Conservation (phyloP, 1,140 invertebrate genomes). For the Zaprionus nigranus region DNA sequence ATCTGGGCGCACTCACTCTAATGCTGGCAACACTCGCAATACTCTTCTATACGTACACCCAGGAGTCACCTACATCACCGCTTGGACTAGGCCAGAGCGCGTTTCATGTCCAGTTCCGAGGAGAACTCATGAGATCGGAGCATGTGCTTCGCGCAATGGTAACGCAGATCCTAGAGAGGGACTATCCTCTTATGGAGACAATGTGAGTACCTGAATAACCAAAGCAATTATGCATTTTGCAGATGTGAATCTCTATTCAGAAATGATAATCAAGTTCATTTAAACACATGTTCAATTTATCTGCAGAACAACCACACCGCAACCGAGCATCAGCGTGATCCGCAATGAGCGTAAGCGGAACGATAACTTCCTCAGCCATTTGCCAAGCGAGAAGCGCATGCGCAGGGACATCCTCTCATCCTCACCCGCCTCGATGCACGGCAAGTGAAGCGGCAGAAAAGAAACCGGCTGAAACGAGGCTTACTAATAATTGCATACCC, state of each 20-base stretch:
- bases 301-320: slow-evolving; percentile 16
- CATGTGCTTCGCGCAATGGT: slow-evolving; percentile 55
- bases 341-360: slow-evolving; percentile 66
- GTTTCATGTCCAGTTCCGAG: slow-evolving; percentile 53
- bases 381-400: slow-evolving; percentile 38
- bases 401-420: slow-evolving; percentile 58
- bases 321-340: slow-evolving; percentile 2
- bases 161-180: slow-evolving; percentile 44
- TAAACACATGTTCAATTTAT: too few species aligned
- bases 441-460: slow-evolving; percentile 39
- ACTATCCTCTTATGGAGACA: slow-evolving; percentile 23
- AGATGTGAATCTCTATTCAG: too few species aligned
- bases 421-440: slow-evolving; percentile 67
- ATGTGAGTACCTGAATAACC: slow-evolving; percentile 15
- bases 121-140: slow-evolving; percentile 55
- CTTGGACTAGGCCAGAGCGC: not conserved
- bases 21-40: slow-evolving; percentile 71
- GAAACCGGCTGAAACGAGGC: not conserved
- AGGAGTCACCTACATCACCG: not conserved
- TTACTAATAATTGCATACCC: not conserved
- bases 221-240: not conserved
- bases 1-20: slow-evolving; percentile 68
- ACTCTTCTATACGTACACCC: slow-evolving; percentile 71
- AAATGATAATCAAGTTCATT: not conserved
- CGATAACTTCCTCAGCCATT: slow-evolving; percentile 52